These are phyloP conservation scores for Thamnophis sirtalis DNA, from an alignment of 2,113 vertebrate genomes.

Conservation along the genomic window DNA sequence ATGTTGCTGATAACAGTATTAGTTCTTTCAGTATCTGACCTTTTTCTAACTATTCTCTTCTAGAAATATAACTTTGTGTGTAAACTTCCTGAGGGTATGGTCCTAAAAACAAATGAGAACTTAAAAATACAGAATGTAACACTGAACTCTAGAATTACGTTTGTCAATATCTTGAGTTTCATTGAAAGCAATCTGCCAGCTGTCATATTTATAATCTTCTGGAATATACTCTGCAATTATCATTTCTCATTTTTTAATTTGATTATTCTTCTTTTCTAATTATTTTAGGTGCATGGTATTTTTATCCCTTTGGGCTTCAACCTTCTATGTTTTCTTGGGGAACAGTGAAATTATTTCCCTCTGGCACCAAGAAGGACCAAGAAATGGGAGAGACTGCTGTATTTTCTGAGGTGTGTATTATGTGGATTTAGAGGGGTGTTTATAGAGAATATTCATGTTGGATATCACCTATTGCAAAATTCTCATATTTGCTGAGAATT, in stretches of 20 bases:
- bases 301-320: constrained; percentile 68
- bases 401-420: constrained; percentile 56
- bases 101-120: not conserved
- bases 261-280: not conserved
- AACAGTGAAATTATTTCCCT: constrained; percentile 40
- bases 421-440: rapidly evolving
- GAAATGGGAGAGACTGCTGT: constrained; percentile 42
- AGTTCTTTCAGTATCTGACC: not conserved
- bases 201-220: not conserved
- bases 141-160: not conserved
- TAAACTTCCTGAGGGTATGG: not conserved
- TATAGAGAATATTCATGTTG: not conserved
- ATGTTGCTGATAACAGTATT: not conserved
- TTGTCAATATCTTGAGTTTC: not conserved
- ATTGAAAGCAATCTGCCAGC: not conserved
- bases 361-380: constrained; percentile 25
- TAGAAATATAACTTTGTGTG: not conserved
- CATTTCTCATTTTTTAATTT: not conserved
- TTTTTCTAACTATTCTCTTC: not conserved
- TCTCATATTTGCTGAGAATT: not conserved
- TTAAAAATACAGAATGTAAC: too few relatives aligned
- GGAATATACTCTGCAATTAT: not conserved
- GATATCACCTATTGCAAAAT: not conserved
- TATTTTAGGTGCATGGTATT: constrained; percentile 70
- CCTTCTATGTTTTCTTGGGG: constrained; percentile 58